A percentile compares a stretch with the other conserved stretches of the same genome.
Evolutionary conservation across 37 sponge, comb jelly and placozoan genomes (phyloP).

Genomic region (Geodia barretti): DNA sequence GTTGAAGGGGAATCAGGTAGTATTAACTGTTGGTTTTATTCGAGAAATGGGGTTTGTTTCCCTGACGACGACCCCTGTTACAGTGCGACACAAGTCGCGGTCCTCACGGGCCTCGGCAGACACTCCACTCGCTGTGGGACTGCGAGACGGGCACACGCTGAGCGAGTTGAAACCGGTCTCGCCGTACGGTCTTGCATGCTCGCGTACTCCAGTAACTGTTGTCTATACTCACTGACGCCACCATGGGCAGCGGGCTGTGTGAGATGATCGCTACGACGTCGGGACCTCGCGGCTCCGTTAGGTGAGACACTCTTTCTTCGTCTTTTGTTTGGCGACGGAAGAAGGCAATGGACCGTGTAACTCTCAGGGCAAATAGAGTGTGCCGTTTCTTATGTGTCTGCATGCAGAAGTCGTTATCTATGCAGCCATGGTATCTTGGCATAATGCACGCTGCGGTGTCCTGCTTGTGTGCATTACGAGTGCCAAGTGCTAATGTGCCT

Average conservation of each 20-base stretch:
- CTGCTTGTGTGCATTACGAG: too few relatives aligned
- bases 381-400: too few relatives aligned
- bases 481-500: too few relatives aligned
- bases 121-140: constrained; percentile 91
- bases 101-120: constrained; percentile 94
- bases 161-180: constrained; percentile 56
- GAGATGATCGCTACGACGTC: constrained; percentile 77
- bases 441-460: too few relatives aligned
- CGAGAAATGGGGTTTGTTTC: not conserved
- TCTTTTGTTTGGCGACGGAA: too few relatives aligned
- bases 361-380: too few relatives aligned
- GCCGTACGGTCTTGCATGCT: constrained; percentile 91
- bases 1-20: not conserved
- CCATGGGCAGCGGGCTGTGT: constrained; percentile 74
- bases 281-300: constrained; percentile 15
- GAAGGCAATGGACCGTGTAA: too few relatives aligned
- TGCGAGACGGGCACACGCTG: constrained; percentile 83
- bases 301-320: too few relatives aligned
- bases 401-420: too few relatives aligned
- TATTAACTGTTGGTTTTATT: not conserved
- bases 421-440: too few relatives aligned
- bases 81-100: constrained; percentile 65
- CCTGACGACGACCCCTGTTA: constrained; percentile 12
- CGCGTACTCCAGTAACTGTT: constrained; percentile 47
- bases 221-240: constrained; percentile 85